These are phyloP conservation scores for Rattus rattus DNA, from an alignment of 2,113 vertebrate genomes.

Conservation along the genomic window DNA sequence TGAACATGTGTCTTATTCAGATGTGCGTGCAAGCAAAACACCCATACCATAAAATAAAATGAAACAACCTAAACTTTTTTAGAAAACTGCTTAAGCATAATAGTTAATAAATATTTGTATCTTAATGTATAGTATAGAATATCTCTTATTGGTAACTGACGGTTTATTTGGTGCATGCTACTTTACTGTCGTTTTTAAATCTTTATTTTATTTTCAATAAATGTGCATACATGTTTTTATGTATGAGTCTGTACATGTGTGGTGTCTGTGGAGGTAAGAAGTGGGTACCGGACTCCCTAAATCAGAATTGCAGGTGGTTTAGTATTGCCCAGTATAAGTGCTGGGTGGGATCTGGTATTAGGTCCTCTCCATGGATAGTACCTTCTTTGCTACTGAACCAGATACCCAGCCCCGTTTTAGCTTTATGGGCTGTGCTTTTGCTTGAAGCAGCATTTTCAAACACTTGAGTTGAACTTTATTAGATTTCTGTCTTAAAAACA, in stretches of 20 bases:
- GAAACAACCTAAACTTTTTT: neutral
- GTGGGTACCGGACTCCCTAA: too few species aligned
- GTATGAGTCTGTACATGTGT: too few species aligned
- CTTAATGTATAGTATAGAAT: neutral
- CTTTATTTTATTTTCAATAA: neutral
- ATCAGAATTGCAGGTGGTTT: neutral
- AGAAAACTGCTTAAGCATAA: neutral
- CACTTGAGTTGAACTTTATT: conserved; percentile 28
- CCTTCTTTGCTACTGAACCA: neutral
- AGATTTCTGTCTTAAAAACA: neutral
- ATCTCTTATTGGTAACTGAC: neutral
- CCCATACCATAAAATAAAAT: neutral
- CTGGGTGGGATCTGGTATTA: too few species aligned
- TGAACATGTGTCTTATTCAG: neutral
- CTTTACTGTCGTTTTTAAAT: neutral
- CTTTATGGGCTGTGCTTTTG: neutral
- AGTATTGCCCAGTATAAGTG: too few species aligned
- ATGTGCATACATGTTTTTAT: neutral
- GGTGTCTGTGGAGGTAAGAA: neutral
- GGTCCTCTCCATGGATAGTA: neutral
- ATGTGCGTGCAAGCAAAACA: neutral
- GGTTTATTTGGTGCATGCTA: neutral
- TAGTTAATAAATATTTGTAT: conserved; percentile 4
- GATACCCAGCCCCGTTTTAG: neutral
- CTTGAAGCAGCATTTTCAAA: conserved; percentile 31